Evolutionary conservation across 2,888 invertebrate genomes (phyloP).

Genomic region (Lysandra coridon): DNA sequence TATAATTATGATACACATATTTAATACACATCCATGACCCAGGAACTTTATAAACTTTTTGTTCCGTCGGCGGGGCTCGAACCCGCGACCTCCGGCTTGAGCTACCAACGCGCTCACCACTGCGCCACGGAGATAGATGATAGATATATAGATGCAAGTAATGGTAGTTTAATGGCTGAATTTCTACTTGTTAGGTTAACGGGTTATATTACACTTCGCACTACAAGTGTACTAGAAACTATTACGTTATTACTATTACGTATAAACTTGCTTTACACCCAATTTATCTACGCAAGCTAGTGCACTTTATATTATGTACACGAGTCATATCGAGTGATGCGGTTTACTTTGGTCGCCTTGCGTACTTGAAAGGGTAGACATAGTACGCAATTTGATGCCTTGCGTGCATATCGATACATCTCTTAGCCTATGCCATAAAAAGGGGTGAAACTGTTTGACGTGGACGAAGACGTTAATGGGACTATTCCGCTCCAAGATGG

Average conservation of each 20-base stretch:
- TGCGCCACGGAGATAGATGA: too few species aligned
- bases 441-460: neutral
- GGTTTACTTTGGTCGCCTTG: neutral
- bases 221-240: neutral
- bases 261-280: neutral
- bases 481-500: conserved; percentile 76
- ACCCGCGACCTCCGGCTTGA: too few species aligned
- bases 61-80: too few species aligned
- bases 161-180: too few species aligned
- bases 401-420: neutral
- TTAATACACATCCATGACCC: too few species aligned
- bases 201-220: neutral
- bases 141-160: too few species aligned
- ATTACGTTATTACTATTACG: neutral
- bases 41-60: too few species aligned
- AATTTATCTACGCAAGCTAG: neutral
- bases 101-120: too few species aligned
- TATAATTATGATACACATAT: too few species aligned
- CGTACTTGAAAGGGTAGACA: too few species aligned
- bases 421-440: neutral
- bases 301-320: neutral
- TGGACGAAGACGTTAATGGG: conserved; percentile 53
- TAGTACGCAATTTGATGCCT: neutral
- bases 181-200: neutral
- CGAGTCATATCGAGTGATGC: neutral